Evolutionary conservation across 2,888 invertebrate genomes (phyloP), one percentile per base, ranked within the genome.

Genomic region (Synergus japonicus): DNA sequence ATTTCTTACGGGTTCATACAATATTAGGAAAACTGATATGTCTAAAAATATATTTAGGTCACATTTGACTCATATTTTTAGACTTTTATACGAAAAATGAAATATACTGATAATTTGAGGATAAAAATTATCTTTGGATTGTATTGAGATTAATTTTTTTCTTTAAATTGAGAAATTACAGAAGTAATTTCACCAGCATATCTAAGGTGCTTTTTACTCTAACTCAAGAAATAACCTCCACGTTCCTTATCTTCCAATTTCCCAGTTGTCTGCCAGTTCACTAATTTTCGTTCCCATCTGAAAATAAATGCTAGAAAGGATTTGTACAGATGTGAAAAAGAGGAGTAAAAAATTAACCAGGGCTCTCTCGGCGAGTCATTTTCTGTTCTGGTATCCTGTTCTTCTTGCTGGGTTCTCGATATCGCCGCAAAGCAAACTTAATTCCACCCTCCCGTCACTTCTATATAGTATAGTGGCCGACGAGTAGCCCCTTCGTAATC

Each of bases 401-500:
- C 67, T 67, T 67, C 12, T 44, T 15, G 44, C 22, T 43, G 63
- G 63, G 60, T 54, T 77, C 46, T 64, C 77, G 64, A 63, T 77
- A 63, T 77, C 77, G 60, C 29, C 49, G 64, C 77, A 77, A 77
- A 46, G 77, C 46, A 77, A 77, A 77, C 77, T 29, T 65, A 77
- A 77, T 77, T 64, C 46, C 60, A 76, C 2, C 43, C 76, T 18
- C 44, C 41, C 60, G 18, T 22, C 43, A 9, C 29, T 22, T 13
- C 22, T 60, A 22, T 60, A 60, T 18, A 7, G 41, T 13, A 22
- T 43, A 43, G 76, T 77, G 77, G 65, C 44, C 46, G 49, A 8
- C 65, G 77, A 77, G 64, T 77, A 77, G 77, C 77, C 77, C 64
- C 46, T 43, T 77, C 77, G 64, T 77, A 77, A 77, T 77, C 77